phyloP scores from a whole-genome alignment of 2,797 vertebrate genomes.

The Liasis olivaceus region DNA sequence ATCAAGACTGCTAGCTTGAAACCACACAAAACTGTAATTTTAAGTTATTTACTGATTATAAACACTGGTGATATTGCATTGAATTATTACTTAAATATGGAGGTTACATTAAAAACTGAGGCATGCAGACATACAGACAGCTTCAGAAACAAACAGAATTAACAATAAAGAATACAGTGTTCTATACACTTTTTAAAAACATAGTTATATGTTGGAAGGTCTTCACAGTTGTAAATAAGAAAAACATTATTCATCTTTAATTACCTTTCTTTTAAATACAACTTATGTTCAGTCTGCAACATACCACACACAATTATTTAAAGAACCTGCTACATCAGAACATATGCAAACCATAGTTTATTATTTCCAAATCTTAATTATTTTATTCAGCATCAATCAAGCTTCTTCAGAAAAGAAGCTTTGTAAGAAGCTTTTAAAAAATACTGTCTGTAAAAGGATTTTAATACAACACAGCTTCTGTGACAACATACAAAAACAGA shows the following conservation, averaged over 20 bases:
- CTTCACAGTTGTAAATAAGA: background rate
- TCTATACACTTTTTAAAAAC: background rate
- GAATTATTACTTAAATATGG: background rate
- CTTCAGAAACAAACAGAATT: background rate
- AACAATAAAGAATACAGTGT: no score
- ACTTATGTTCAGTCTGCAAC: background rate
- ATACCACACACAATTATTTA: background rate
- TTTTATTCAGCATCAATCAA: background rate
- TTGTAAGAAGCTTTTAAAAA: background rate
- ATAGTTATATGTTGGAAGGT: background rate
- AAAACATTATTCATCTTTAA: background rate
- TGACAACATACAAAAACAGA: conserved; percentile 51
- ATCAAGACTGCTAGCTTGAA: background rate
- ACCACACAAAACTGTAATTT: background rate
- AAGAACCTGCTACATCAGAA: background rate
- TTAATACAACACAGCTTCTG: background rate
- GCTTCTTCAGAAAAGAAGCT: background rate
- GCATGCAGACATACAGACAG: background rate
- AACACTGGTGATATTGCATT: background rate
- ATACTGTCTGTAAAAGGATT: background rate
- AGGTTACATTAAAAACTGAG: background rate
- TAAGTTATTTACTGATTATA: background rate
- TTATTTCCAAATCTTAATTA: background rate
- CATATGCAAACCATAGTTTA: background rate
- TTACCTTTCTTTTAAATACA: background rate